Percentiles rank a stretch among this genome's conserved stretches.
These are phyloP conservation scores for Brenthis daphne DNA, from an alignment of 2,888 invertebrate species.

Conservation along the genomic window DNA sequence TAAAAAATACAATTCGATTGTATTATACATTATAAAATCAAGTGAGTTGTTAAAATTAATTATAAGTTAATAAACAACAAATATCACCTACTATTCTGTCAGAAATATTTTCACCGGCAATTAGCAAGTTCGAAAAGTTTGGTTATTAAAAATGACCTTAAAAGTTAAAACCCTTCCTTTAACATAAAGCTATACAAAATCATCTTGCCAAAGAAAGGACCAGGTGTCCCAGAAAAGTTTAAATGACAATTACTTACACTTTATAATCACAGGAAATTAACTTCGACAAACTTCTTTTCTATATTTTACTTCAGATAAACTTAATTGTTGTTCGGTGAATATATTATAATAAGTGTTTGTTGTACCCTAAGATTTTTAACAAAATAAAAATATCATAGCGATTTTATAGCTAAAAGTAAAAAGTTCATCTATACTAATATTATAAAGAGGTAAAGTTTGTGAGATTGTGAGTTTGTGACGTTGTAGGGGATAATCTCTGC, in stretches of 20 bases:
- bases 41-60: no score
- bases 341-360: not conserved
- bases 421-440: no score
- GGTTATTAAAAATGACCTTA: constrained; percentile 21
- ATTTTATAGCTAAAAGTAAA: no score
- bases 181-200: constrained; percentile 22
- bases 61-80: no score
- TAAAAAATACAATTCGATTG: no score
- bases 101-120: not conserved
- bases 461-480: no score
- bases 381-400: no score
- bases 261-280: constrained; percentile 33
- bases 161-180: constrained; percentile 21
- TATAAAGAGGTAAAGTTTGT: no score
- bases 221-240: constrained; percentile 42
- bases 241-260: constrained; percentile 37
- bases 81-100: not conserved
- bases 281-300: constrained; percentile 18
- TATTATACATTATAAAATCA: no score
- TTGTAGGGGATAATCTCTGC: no score
- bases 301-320: constrained; percentile 8
- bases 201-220: constrained; percentile 34
- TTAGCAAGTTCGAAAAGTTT: constrained; percentile 1
- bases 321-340: not conserved
- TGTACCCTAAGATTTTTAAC: no score